phyloP scores from a whole-genome alignment of 2,888 invertebrate genomes.

The Pachymerium ferrugineum region DNA sequence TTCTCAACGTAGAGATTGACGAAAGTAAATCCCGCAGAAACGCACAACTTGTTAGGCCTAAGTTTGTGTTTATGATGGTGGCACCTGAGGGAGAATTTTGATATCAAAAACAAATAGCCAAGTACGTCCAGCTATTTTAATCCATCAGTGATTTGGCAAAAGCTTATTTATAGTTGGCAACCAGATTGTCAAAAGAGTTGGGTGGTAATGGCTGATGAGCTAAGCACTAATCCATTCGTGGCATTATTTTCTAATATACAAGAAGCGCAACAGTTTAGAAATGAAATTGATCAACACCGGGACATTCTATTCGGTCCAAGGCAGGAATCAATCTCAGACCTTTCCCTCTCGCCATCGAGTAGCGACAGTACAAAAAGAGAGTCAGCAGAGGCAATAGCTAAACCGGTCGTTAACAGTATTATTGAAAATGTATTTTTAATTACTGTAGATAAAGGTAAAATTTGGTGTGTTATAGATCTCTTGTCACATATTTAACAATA shows the following conservation, averaged over 20 bases:
- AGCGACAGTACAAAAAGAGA: background rate
- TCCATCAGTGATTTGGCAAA: too few species aligned
- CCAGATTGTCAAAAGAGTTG: background rate
- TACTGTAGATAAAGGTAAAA: conserved; percentile 29
- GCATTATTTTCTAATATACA: conserved; percentile 26
- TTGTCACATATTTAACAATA: background rate
- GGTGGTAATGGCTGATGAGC: conserved; percentile 25
- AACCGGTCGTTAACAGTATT: background rate
- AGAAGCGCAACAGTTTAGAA: conserved; percentile 29
- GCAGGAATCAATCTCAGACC: background rate
- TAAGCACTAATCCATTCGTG: conserved; percentile 27
- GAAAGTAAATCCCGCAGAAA: conserved; percentile 1
- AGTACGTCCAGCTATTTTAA: too few species aligned
- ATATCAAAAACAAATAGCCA: too few species aligned
- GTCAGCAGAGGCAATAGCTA: background rate
- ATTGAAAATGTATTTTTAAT: conserved; percentile 30
- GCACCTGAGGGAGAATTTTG: too few species aligned
- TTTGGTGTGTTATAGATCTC: background rate
- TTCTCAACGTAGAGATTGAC: too few species aligned
- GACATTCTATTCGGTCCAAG: conserved; percentile 10
- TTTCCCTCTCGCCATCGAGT: background rate
- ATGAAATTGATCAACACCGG: conserved; percentile 28
- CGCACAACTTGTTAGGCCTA: conserved; percentile 7
- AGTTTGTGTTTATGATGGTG: background rate
- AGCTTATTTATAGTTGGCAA: background rate